phyloP scores from a whole-genome alignment of 2,888 invertebrate species.

The Nomada fucata region DNA sequence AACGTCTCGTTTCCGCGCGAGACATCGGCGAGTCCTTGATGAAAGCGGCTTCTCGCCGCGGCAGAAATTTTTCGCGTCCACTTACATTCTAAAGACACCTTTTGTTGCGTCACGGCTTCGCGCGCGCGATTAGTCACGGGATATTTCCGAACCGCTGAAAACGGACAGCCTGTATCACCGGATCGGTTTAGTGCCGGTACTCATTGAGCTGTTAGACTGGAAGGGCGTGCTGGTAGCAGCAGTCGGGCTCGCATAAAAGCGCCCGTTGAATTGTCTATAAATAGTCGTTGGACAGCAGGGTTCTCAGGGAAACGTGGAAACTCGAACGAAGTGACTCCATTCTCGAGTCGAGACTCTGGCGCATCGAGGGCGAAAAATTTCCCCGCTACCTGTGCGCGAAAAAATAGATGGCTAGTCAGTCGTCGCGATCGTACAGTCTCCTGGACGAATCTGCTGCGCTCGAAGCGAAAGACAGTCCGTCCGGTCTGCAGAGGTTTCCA shows the following conservation, averaged over 20 bases:
- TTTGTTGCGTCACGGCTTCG: conserved; percentile 59
- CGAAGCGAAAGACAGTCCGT: background rate
- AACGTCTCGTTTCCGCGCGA: background rate
- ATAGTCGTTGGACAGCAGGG: conserved; percentile 19
- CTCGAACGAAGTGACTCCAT: too few species aligned
- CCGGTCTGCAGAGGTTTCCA: background rate
- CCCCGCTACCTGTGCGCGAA: too few species aligned
- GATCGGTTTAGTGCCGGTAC: conserved; percentile 62
- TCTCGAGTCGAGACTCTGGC: too few species aligned
- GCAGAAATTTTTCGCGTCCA: conserved; percentile 20
- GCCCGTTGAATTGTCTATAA: conserved; percentile 34
- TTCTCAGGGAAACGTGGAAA: background rate
- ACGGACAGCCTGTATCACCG: conserved; percentile 38
- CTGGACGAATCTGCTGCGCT: too few species aligned
- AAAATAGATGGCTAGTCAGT: too few species aligned
- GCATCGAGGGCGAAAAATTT: too few species aligned
- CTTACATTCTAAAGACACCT: conserved; percentile 32
- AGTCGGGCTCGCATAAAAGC: conserved; percentile 43
- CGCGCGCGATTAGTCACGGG: conserved; percentile 62
- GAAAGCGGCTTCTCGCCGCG: conserved; percentile 2
- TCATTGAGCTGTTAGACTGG: conserved; percentile 44
- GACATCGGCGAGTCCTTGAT: background rate
- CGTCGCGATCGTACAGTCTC: too few species aligned
- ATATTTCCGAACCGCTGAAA: conserved; percentile 63
- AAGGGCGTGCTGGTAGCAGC: conserved; percentile 34